Evolutionary conservation across 2,113 vertebrate species (phyloP).

Genomic region (Austrofundulus limnaeus): DNA sequence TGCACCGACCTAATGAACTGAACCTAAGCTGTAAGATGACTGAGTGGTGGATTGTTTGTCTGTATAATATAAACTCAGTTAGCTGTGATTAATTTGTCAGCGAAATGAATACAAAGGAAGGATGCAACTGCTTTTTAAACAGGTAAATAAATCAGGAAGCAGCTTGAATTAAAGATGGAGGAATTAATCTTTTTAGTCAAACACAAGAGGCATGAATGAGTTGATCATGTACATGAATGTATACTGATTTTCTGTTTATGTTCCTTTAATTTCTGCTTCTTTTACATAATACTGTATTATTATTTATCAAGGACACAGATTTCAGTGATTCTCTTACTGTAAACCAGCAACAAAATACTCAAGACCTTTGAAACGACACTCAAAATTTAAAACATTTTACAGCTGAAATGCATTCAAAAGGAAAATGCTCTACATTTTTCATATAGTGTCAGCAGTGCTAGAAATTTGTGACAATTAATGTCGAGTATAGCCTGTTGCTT

Average conservation of each 20-base stretch:
- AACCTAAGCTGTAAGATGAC: not conserved
- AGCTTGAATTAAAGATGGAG: not conserved
- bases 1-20: conserved; percentile 6
- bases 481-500: not conserved
- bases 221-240: not conserved
- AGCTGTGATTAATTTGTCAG: conserved; percentile 3
- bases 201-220: not conserved
- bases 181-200: conserved; percentile 1
- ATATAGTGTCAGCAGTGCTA: not conserved
- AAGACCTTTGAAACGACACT: conserved; percentile 10
- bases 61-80: no score
- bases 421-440: conserved; percentile 6
- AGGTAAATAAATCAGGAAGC: not conserved
- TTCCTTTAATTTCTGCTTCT: no score
- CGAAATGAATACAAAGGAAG: conserved; percentile 5
- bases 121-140: not conserved
- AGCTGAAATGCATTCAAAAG: conserved; percentile 16
- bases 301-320: no score
- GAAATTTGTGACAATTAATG: conserved; percentile 1
- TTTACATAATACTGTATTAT: no score
- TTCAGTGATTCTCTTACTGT: not conserved
- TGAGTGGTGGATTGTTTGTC: not conserved
- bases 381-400: not conserved
- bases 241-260: not conserved
- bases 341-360: no score